Percentiles rank a stretch among this genome's conserved stretches.
Conservation (phyloP, 2,888 invertebrate species). For the Lysandra bellargus region DNA sequence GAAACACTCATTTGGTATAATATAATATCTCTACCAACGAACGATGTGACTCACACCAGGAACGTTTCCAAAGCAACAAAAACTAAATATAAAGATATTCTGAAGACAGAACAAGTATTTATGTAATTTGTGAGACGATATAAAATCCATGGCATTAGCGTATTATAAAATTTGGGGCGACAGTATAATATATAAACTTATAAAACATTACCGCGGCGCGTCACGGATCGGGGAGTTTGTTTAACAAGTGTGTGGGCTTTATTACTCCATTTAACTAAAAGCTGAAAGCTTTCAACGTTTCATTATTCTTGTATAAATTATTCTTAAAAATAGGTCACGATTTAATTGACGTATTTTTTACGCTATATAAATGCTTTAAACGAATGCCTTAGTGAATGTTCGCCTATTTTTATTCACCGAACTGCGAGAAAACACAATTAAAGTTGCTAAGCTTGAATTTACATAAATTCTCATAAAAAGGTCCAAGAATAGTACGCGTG, state of each 20-base stretch:
- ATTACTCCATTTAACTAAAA: constrained; percentile 16
- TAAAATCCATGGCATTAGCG: background rate
- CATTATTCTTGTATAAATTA: constrained; percentile 18
- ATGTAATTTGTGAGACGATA: background rate
- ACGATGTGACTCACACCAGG: background rate
- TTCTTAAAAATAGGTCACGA: constrained; percentile 13
- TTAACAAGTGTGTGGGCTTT: constrained; percentile 23
- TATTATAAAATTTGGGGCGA: constrained; percentile 12
- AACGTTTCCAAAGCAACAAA: constrained; percentile 9
- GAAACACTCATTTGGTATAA: background rate
- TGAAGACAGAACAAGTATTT: background rate
- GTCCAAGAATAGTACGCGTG: background rate
- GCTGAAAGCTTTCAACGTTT: constrained; percentile 27
- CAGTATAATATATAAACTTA: background rate
- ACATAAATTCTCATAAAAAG: background rate
- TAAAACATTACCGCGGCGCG: background rate
- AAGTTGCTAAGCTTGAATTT: background rate
- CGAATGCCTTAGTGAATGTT: constrained; percentile 1
- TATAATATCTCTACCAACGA: background rate
- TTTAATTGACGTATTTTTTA: constrained; percentile 18
- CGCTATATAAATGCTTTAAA: constrained; percentile 23
- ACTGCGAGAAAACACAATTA: background rate
- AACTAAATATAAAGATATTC: background rate
- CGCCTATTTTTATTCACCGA: background rate
- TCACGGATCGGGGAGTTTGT: constrained; percentile 4